Evolutionary conservation across 2,113 vertebrate genomes (phyloP).

Genomic region (Paradisaea rubra): DNA sequence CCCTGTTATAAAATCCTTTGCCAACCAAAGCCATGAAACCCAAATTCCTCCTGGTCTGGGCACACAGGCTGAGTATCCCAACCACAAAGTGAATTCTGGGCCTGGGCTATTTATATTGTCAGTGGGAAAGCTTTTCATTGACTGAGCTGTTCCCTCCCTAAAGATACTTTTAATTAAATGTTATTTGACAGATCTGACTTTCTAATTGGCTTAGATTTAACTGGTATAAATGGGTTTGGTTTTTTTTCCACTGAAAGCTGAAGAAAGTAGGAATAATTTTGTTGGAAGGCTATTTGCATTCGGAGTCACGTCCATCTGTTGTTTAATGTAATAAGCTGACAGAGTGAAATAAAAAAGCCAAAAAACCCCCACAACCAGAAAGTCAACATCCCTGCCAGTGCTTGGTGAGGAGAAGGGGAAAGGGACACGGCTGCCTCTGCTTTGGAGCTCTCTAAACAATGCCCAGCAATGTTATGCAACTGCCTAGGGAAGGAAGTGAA

Average conservation of each 20-base stretch:
- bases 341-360: background rate
- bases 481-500: slow-evolving; percentile 50
- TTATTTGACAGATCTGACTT: background rate
- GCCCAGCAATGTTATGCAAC: slow-evolving; percentile 12
- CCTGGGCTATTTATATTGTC: slow-evolving; percentile 7
- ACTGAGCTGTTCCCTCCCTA: background rate
- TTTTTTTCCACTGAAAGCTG: background rate
- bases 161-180: slow-evolving; percentile 6
- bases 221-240: background rate
- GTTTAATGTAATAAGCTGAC: background rate
- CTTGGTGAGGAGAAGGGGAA: background rate
- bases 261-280: background rate
- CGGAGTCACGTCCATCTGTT: background rate
- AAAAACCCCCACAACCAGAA: background rate
- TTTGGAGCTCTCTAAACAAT: background rate
- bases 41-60: background rate
- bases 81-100: background rate
- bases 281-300: background rate
- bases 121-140: background rate
- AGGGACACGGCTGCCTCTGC: background rate
- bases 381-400: background rate
- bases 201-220: background rate
- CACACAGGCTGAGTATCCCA: background rate
- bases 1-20: background rate
- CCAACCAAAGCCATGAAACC: background rate